These are phyloP conservation scores for Gobiocypris rarus DNA, from an alignment of 2,113 vertebrate genomes.

Conservation along the genomic window DNA sequence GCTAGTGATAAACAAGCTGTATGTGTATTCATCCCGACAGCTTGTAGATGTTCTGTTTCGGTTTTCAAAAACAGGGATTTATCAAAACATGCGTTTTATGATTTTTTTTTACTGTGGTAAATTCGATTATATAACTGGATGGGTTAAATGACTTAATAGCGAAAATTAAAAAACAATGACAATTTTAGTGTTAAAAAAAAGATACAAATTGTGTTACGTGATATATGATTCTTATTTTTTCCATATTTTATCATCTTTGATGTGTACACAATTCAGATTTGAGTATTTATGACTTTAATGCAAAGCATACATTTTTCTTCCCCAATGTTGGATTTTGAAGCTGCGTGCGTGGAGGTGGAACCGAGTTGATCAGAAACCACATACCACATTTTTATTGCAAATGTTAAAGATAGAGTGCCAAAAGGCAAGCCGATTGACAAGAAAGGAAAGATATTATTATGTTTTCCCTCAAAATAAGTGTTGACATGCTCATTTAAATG, in stretches of 20 bases:
- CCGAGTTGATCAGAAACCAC: neutral
- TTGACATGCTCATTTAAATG: neutral
- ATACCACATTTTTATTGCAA: neutral
- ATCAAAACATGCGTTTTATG: no score
- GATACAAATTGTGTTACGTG: no score
- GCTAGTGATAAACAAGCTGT: neutral
- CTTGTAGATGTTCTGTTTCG: neutral
- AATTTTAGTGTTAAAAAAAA: no score
- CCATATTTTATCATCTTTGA: neutral
- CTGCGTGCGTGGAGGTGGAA: neutral
- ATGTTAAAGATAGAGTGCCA: neutral
- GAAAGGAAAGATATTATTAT: neutral
- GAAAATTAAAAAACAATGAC: neutral
- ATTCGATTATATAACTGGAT: neutral
- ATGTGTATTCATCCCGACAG: neutral
- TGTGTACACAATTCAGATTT: neutral
- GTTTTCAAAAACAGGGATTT: neutral
- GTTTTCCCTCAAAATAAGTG: neutral
- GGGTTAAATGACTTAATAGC: neutral
- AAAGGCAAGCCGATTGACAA: neutral
- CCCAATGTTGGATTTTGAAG: neutral
- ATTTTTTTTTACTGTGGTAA: neutral
- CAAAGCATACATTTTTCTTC: constrained; percentile 6
- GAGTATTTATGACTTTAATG: neutral
- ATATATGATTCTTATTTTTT: neutral